Evolutionary conservation across 2,888 invertebrate species (phyloP).

Genomic region (Cheilosia variabilis): DNA sequence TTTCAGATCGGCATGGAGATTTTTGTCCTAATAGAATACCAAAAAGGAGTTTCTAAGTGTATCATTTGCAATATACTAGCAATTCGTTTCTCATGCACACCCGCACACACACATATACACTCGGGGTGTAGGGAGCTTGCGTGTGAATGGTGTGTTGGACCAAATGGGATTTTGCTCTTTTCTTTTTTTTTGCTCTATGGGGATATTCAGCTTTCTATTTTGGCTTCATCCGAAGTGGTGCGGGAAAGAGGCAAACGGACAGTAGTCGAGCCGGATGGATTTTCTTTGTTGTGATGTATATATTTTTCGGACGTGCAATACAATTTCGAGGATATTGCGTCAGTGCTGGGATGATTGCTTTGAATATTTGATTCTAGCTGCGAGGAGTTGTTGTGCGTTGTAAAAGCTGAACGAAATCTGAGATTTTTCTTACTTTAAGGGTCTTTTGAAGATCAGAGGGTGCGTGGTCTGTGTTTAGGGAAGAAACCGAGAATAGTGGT

Average conservation of each 20-base stretch:
- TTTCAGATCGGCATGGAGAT: conserved; percentile 73
- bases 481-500: no score
- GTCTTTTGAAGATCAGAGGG: background rate
- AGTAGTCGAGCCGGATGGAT: conserved; percentile 21
- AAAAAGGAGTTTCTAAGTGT: conserved; percentile 68
- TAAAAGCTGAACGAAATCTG: conserved; percentile 2
- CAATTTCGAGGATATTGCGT: conserved; percentile 35
- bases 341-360: conserved; percentile 36
- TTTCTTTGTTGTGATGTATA: conserved; percentile 41
- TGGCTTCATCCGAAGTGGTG: conserved; percentile 25
- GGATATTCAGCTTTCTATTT: conserved; percentile 10
- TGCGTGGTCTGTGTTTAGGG: no score
- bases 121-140: background rate
- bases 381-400: conserved; percentile 9
- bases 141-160: conserved; percentile 37
- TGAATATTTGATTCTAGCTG: conserved; percentile 46
- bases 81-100: conserved; percentile 62
- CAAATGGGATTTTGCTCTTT: conserved; percentile 41
- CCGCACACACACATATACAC: background rate
- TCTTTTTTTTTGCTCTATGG: background rate
- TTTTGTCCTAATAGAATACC: conserved; percentile 66
- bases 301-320: conserved; percentile 31
- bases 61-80: conserved; percentile 71
- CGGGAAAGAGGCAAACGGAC: conserved; percentile 27
- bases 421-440: background rate